These are phyloP conservation scores for Phrynosoma platyrhinos DNA, from an alignment of 2,113 vertebrate species.

Conservation along the genomic window DNA sequence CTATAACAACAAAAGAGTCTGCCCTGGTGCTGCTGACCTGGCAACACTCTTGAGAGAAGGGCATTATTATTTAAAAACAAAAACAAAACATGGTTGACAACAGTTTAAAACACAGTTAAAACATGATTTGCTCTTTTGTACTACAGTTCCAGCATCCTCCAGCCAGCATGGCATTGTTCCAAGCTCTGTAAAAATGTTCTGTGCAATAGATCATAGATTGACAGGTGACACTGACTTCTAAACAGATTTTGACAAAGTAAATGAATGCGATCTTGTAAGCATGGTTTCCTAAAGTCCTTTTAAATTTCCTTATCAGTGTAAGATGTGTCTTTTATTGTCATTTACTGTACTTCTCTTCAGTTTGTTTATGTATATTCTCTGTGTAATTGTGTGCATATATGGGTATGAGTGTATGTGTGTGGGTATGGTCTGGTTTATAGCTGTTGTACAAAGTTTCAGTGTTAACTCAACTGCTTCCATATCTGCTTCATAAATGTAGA, in stretches of 20 bases:
- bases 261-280: neutral
- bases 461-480: neutral
- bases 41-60: too few relatives aligned
- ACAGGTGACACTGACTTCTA: neutral
- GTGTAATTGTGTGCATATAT: neutral
- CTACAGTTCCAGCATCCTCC: too few relatives aligned
- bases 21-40: too few relatives aligned
- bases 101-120: too few relatives aligned
- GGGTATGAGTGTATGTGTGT: neutral
- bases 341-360: neutral
- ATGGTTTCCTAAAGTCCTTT: slow-evolving; percentile 14
- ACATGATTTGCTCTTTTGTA: too few relatives aligned
- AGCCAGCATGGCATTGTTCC: too few relatives aligned
- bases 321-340: slow-evolving; percentile 21
- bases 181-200: neutral
- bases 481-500: neutral
- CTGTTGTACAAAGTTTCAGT: neutral
- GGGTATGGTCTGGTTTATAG: neutral
- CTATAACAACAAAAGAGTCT: too few relatives aligned
- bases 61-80: too few relatives aligned
- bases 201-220: neutral
- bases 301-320: fast-evolving
- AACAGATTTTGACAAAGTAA: neutral
- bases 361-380: neutral
- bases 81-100: too few relatives aligned